Percentiles rank a stretch among this genome's conserved stretches.
phyloP scores from a whole-genome alignment of 2,113 vertebrate species.

The Ailuropoda melanoleuca region DNA sequence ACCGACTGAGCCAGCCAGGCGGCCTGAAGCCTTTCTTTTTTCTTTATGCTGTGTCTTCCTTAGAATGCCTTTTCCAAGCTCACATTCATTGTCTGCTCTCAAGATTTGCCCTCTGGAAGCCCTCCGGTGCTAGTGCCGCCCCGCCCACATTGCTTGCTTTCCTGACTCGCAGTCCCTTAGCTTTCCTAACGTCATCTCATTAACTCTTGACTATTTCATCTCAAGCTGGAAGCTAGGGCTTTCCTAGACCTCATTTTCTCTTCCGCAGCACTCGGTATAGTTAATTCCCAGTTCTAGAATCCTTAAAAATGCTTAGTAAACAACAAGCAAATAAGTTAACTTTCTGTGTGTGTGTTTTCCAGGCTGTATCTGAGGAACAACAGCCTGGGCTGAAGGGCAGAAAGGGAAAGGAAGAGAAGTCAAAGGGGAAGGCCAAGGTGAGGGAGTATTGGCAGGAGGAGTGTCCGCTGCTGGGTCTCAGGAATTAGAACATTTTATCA shows the following conservation, averaged over 20 bases:
- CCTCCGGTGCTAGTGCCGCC: neutral
- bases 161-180: neutral
- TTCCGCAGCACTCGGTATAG: neutral
- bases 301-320: neutral
- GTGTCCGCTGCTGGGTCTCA: neutral
- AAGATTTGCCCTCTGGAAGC: neutral
- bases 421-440: constrained; percentile 76
- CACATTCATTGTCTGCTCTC: neutral
- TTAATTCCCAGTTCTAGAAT: neutral
- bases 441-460: neutral
- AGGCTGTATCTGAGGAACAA: constrained; percentile 72
- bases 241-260: neutral
- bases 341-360: neutral
- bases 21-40: neutral
- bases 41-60: neutral
- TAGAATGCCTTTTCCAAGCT: neutral
- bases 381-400: constrained; percentile 76
- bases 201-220: neutral
- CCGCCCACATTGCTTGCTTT: no score
- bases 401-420: constrained; percentile 73
- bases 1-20: neutral
- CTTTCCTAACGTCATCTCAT: neutral
- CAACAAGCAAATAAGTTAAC: neutral
- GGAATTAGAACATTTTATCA: neutral
- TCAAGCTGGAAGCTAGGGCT: neutral